phyloP scores from a whole-genome alignment of 1,140 invertebrate species.

The Leptinotarsa undecemlineata region DNA sequence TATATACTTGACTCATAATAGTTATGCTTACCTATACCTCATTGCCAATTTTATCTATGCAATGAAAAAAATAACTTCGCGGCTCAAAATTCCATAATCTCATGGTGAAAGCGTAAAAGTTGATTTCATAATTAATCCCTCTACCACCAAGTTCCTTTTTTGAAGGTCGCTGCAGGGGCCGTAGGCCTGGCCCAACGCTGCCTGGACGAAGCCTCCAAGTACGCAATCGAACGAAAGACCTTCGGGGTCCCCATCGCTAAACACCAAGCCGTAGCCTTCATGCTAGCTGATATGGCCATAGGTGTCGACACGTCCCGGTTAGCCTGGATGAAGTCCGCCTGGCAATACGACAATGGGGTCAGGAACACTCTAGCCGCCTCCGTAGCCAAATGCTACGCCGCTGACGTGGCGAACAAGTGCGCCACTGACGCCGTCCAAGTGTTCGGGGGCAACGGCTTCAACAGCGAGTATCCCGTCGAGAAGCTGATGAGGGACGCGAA shows the following conservation, averaged over 20 bases:
- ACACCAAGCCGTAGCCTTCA: conserved; percentile 89
- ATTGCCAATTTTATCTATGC: too few species aligned
- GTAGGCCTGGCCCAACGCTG: conserved; percentile 85
- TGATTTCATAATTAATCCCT: too few species aligned
- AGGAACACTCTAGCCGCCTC: conserved; percentile 85
- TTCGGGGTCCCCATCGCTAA: conserved; percentile 84
- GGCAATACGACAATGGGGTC: conserved; percentile 80
- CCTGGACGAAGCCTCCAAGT: conserved; percentile 89
- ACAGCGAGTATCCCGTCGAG: conserved; percentile 95
- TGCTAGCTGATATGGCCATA: conserved; percentile 93
- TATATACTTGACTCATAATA: too few species aligned
- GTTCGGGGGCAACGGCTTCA: conserved; percentile 96
- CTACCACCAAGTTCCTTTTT: background rate
- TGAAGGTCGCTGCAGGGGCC: conserved; percentile 81
- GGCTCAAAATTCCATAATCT: too few species aligned
- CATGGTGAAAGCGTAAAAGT: too few species aligned
- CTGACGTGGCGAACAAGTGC: conserved; percentile 90
- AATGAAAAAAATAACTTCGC: too few species aligned
- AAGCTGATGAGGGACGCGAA: conserved; percentile 98
- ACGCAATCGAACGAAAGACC: conserved; percentile 88
- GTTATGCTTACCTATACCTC: too few species aligned
- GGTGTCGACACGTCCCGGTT: conserved; percentile 85
- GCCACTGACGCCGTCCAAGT: conserved; percentile 95
- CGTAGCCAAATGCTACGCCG: conserved; percentile 89
- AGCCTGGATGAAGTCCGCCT: conserved; percentile 81